phyloP scores from a whole-genome alignment of 2,888 invertebrate genomes.

The Drosophila bunnanda region DNA sequence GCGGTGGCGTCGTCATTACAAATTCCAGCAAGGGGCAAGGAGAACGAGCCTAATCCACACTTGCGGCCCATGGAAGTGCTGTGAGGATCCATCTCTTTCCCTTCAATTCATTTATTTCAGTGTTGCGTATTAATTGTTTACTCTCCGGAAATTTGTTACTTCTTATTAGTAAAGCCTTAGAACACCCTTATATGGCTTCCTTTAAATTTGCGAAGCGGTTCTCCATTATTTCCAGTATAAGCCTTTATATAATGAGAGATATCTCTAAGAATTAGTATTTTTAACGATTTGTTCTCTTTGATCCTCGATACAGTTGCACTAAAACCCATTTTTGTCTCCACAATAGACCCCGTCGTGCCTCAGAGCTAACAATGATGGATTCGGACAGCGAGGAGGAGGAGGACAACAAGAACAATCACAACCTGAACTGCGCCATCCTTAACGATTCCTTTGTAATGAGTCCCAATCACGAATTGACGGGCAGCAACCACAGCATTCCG shows the following conservation, averaged over 20 bases:
- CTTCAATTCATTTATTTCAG: not conserved
- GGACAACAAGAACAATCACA: slow-evolving; percentile 73
- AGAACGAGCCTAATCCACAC: slow-evolving; percentile 48
- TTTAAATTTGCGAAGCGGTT: not conserved
- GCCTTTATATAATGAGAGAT: not conserved
- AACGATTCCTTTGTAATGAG: slow-evolving; percentile 83
- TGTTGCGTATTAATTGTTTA: not conserved
- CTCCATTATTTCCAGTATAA: not conserved
- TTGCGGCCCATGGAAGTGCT: slow-evolving; percentile 17
- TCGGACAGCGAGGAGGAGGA: slow-evolving; percentile 82
- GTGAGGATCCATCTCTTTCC: slow-evolving; percentile 12
- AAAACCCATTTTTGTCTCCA: not conserved
- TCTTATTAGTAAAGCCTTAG: not conserved
- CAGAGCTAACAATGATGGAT: slow-evolving; percentile 81
- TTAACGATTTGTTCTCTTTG: no score
- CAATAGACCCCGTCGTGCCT: slow-evolving; percentile 80
- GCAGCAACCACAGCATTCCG: slow-evolving; percentile 43
- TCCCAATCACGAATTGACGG: slow-evolving; percentile 68
- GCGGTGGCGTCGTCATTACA: slow-evolving; percentile 9
- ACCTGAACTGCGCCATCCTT: slow-evolving; percentile 83
- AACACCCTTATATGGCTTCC: not conserved
- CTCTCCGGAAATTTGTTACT: not conserved
- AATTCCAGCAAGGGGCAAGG: slow-evolving; percentile 47
- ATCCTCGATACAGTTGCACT: no score
- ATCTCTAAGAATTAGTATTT: not conserved